These are phyloP conservation scores for Ooceraea biroi DNA, from an alignment of 1,140 invertebrate genomes.

Conservation along the genomic window DNA sequence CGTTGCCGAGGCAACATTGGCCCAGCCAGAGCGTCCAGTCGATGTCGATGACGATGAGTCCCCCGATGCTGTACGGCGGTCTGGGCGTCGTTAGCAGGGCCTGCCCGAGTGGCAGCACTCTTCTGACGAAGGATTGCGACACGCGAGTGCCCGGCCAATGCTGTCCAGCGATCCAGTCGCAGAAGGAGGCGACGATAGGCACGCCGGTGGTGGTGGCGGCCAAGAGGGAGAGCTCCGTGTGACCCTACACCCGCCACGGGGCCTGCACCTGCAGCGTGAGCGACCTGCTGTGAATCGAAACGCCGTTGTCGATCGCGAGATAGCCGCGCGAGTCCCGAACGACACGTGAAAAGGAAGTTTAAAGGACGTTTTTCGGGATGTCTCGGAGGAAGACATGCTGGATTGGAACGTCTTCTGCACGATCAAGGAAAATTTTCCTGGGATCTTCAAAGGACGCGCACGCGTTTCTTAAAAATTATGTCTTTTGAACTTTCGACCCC, in stretches of 20 bases:
- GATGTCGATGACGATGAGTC: slow-evolving; percentile 83
- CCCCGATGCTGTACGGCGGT: slow-evolving; percentile 82
- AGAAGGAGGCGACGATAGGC: slow-evolving; percentile 78
- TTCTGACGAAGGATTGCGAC: slow-evolving; percentile 81
- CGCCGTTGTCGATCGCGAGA: slow-evolving; percentile 34
- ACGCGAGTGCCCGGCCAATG: slow-evolving; percentile 79
- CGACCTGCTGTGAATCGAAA: slow-evolving; percentile 22
- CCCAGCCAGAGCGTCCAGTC: slow-evolving; percentile 81
- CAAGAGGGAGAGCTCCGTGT: slow-evolving; percentile 86
- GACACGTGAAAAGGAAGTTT: not conserved
- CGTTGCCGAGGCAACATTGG: slow-evolving; percentile 85
- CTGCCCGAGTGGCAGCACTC: slow-evolving; percentile 78
- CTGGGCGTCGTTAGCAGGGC: slow-evolving; percentile 78
- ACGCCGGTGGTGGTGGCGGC: slow-evolving; percentile 82
- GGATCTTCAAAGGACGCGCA: too few species aligned
- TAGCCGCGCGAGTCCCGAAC: slow-evolving; percentile 30
- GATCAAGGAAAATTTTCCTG: not conserved
- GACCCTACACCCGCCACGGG: slow-evolving; percentile 74
- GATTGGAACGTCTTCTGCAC: slow-evolving; percentile 27
- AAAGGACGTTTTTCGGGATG: not conserved
- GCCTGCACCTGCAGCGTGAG: slow-evolving; percentile 60
- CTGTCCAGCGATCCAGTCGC: slow-evolving; percentile 78
- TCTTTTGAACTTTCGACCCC: too few species aligned
- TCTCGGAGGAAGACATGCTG: not conserved
- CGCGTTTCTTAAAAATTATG: too few species aligned